A percentile compares a stretch with the other conserved stretches of the same genome.
These are phyloP conservation scores for Phataginus tetradactyla DNA, from an alignment of 2,797 vertebrate species.

Conservation along the genomic window DNA sequence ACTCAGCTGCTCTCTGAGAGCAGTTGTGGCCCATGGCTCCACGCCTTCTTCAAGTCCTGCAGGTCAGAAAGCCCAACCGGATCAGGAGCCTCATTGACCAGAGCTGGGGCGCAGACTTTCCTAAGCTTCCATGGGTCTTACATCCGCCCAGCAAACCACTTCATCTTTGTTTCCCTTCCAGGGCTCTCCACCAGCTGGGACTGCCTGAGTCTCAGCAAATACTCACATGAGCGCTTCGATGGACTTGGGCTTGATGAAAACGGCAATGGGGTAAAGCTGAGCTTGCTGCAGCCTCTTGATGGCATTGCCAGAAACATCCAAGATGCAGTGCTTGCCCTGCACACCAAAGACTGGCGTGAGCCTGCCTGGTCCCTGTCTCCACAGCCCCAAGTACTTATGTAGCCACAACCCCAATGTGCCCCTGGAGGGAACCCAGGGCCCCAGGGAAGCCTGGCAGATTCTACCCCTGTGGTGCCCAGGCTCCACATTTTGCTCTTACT, in stretches of 20 bases:
- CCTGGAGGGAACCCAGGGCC: background rate
- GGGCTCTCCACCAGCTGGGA: background rate
- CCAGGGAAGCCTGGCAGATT: background rate
- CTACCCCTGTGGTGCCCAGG: background rate
- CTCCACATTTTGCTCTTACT: background rate
- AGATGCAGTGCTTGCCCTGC: conserved; percentile 99
- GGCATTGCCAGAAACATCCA: conserved; percentile 99
- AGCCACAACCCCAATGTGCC: background rate
- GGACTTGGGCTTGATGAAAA: conserved; percentile 99
- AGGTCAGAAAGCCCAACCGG: background rate
- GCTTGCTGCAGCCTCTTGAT: conserved; percentile 99
- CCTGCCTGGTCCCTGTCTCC: background rate
- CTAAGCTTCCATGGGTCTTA: background rate
- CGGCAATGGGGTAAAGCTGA: conserved; percentile 98
- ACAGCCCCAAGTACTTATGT: background rate
- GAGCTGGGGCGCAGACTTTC: background rate
- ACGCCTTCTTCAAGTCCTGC: background rate
- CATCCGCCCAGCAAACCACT: background rate
- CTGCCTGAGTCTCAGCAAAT: background rate
- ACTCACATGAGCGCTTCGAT: conserved; percentile 99
- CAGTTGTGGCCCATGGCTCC: background rate
- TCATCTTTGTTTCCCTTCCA: background rate
- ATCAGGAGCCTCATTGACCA: background rate
- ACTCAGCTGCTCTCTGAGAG: background rate
- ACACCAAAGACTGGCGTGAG: conserved; percentile 47